phyloP scores from a whole-genome alignment of 2,888 invertebrate species.

The Portevinia maculata region DNA sequence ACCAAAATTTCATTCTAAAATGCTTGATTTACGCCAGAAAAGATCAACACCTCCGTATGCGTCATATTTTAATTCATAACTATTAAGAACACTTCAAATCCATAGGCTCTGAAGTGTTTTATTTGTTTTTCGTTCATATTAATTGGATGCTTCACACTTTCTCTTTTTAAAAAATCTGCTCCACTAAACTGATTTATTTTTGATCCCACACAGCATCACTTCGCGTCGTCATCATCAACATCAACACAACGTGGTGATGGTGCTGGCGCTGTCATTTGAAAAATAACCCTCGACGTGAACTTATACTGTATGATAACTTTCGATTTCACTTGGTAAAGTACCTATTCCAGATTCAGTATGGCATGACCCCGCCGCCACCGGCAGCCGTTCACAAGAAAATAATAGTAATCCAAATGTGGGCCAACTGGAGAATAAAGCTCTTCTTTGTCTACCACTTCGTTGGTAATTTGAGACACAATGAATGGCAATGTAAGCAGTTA shows the following conservation, averaged over 20 bases:
- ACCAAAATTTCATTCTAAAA: too few species aligned
- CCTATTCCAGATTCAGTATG: constrained; percentile 57
- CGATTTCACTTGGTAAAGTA: constrained; percentile 59
- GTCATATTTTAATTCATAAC: not conserved
- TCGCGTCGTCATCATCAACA: constrained; percentile 27
- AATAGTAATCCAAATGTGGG: constrained; percentile 63
- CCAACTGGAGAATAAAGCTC: constrained; percentile 62
- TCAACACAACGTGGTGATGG: not conserved
- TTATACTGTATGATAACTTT: constrained; percentile 51
- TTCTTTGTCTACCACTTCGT: constrained; percentile 48
- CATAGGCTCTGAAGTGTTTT: not conserved
- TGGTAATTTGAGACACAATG: constrained; percentile 60
- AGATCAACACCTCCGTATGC: too few species aligned
- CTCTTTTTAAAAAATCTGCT: constrained; percentile 46
- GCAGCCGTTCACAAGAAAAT: constrained; percentile 22
- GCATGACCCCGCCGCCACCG: constrained; percentile 42
- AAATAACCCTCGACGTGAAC: constrained; percentile 19
- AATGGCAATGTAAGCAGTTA: constrained; percentile 14
- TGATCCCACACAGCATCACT: constrained; percentile 41
- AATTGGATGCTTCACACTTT: constrained; percentile 56
- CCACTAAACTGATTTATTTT: constrained; percentile 64
- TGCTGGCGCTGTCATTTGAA: constrained; percentile 1
- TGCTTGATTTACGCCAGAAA: too few species aligned
- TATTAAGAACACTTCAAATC: constrained; percentile 1
- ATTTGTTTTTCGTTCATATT: constrained; percentile 10